phyloP scores from a whole-genome alignment of 2,888 invertebrate genomes.

The Microplitis manilae region DNA sequence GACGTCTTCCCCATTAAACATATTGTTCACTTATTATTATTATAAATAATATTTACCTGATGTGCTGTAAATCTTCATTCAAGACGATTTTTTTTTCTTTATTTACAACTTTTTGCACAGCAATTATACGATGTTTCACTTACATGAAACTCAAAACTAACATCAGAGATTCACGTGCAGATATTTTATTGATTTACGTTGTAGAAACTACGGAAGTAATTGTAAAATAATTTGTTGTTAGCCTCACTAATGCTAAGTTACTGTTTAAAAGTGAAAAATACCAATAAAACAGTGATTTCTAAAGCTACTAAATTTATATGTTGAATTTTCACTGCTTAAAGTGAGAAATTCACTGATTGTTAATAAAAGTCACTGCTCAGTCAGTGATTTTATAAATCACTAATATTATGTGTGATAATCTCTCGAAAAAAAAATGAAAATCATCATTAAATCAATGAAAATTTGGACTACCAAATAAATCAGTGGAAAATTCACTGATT shows the following conservation, averaged over 20 bases:
- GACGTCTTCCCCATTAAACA: too few species aligned
- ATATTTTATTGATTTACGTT: background rate
- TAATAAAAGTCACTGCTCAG: too few species aligned
- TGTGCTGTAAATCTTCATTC: background rate
- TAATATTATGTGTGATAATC: too few species aligned
- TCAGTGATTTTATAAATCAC: too few species aligned
- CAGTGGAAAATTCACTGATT: too few species aligned
- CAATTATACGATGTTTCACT: background rate
- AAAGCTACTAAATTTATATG: background rate
- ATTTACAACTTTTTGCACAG: background rate
- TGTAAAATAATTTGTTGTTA: too few species aligned
- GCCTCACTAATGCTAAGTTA: background rate
- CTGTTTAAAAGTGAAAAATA: background rate
- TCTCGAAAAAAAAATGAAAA: too few species aligned
- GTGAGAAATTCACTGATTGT: too few species aligned
- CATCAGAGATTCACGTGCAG: background rate
- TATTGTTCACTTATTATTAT: background rate
- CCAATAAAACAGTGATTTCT: background rate
- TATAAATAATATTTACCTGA: background rate
- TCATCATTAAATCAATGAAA: too few species aligned
- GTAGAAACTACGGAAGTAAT: too few species aligned
- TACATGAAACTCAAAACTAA: background rate
- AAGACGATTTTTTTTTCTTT: background rate
- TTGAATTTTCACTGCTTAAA: background rate
- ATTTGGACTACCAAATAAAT: too few species aligned